Evolutionary conservation across 2,113 vertebrate genomes (phyloP).

Genomic region (Chrysochloris asiatica): DNA sequence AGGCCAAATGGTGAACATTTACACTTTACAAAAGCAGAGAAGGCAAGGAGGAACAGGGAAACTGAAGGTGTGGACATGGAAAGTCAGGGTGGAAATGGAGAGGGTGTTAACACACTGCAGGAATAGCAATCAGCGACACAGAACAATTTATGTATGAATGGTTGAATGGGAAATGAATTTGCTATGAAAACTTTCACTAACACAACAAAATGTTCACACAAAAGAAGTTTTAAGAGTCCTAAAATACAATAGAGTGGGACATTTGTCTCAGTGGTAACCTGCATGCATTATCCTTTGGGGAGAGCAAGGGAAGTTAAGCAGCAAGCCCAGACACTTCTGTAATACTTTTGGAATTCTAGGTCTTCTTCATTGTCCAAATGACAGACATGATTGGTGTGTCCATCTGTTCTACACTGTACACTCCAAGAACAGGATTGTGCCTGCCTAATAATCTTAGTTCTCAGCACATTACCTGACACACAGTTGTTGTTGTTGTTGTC

Average conservation of each 20-base stretch:
- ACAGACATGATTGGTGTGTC: background rate
- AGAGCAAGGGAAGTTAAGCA: background rate
- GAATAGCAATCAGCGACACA: background rate
- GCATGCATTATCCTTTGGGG: background rate
- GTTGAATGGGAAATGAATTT: background rate
- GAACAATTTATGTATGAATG: background rate
- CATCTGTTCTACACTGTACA: background rate
- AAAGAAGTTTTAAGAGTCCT: slow-evolving; percentile 3
- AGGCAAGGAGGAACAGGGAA: background rate
- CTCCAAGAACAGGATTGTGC: background rate
- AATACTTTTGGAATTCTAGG: background rate
- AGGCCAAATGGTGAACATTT: background rate
- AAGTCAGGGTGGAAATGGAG: background rate
- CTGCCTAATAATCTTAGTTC: background rate
- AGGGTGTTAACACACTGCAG: background rate
- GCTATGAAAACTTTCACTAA: background rate
- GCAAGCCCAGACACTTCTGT: background rate
- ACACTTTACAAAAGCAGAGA: background rate
- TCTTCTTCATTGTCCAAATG: background rate
- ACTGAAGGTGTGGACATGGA: background rate
- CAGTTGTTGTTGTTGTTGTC: too few relatives aligned
- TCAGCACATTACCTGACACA: background rate
- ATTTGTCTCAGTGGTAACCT: slow-evolving; percentile 1
- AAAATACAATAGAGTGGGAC: background rate
- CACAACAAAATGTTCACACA: background rate